Conservation (phyloP, 2,888 invertebrate species). For the Perizoma flavofasciatum region DNA sequence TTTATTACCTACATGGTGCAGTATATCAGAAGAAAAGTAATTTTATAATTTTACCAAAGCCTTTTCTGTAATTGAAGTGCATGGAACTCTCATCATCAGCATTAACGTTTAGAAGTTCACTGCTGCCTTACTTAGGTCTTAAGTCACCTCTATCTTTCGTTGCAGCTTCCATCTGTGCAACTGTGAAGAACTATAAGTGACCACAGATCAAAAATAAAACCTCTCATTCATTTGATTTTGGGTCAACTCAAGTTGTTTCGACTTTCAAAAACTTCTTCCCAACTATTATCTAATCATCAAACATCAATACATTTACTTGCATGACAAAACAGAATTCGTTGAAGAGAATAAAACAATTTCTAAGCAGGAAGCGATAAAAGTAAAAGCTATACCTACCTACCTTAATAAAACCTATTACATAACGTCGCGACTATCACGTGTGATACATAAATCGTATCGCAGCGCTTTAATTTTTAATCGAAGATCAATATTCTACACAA, state of each 20-base stretch:
- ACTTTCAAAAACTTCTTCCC: too few relatives aligned
- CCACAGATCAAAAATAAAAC: too few relatives aligned
- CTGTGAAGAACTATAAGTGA: too few relatives aligned
- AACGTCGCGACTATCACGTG: slow-evolving; percentile 33
- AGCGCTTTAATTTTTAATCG: slow-evolving; percentile 44
- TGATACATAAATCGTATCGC: slow-evolving; percentile 29
- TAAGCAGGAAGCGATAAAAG: slow-evolving; percentile 40
- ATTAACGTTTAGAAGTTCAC: too few relatives aligned
- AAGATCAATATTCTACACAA: slow-evolving; percentile 45
- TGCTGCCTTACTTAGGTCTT: too few relatives aligned
- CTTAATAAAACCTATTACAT: slow-evolving; percentile 33
- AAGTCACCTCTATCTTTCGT: too few relatives aligned
- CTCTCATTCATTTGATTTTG: too few relatives aligned
- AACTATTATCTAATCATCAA: slow-evolving; percentile 10
- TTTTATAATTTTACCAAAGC: slow-evolving; percentile 1
- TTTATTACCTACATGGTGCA: neutral
- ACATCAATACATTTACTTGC: slow-evolving; percentile 24
- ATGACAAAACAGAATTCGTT: slow-evolving; percentile 24
- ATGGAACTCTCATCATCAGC: too few relatives aligned
- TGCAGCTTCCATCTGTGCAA: too few relatives aligned
- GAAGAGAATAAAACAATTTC: slow-evolving; percentile 29
- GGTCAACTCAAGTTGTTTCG: too few relatives aligned
- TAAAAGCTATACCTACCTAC: slow-evolving; percentile 31
- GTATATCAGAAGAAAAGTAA: slow-evolving; percentile 8
- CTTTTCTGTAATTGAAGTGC: neutral